Base-by-base conservation (phyloP, 2,888 invertebrate species). In the Campoplex capitator region DNA sequence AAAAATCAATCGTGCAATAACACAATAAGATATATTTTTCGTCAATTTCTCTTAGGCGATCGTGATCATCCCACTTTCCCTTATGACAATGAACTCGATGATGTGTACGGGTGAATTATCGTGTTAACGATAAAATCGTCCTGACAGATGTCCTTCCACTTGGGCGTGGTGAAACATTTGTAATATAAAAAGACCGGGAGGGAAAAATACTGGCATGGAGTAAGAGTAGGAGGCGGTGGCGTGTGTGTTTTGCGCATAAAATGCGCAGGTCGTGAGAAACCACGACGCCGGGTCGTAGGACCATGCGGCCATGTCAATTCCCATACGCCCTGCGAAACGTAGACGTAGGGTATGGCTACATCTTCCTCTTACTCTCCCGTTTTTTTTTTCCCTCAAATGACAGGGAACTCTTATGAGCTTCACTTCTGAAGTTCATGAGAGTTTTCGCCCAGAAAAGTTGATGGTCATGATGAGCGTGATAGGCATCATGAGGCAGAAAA, bases 251-350 rank as follows among this genome's bases (percentile, higher is more conserved):
- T 48, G 79, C 71, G 76, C 62, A 77, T 80, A 71, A 82, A 77
- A 76, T 9, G 51, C 83, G 76, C 71, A 82, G 90, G 89, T 89
- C 91, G 91, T 91, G 91, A 91, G 91, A 91, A 91, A 89, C 83
- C 85, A 83, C 89, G 89, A 86, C 82, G 88, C 83, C 88, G 88
- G 90, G 90, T 89, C 91, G 91, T 88, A 89, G 89, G 90, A 90
- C 89, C 88, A 86, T 70, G 83, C 85, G 86, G 76, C 88, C 89
- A 89, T 86, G 88, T 83, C 87, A 89, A 86, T 90, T 90, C 88
- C 87, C 90, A 90, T 88, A 88, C 84, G 87, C 87, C 77, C 75
- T 79, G 58, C 68, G 18, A 74, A n/a, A 62, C 28, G 13, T 42
- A 65, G 65, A 62, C 38, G 32, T 38, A 58, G 62, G 38, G 48